A percentile compares a stretch with the other conserved stretches of the same genome.
Conservation (phyloP, 1,140 invertebrate species). For the Pectinophora gossypiella region DNA sequence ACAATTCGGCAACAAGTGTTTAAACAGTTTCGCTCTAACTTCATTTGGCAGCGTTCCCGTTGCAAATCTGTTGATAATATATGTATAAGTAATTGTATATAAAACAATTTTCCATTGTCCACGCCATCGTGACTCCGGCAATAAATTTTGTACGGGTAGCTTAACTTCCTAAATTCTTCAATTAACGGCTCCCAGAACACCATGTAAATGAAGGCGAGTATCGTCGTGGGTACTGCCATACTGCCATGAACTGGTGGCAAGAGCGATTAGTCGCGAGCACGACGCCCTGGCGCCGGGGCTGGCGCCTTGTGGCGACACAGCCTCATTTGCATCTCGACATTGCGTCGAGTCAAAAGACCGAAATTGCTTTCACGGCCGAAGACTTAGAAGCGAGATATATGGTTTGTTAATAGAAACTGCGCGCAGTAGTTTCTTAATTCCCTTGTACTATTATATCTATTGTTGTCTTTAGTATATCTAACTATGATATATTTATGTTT, state of each 20-base stretch:
- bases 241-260: background rate
- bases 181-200: background rate
- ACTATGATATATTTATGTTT: no score
- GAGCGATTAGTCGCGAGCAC: background rate
- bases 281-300: background rate
- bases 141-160: background rate
- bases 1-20: no score
- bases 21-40: no score
- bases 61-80: no score
- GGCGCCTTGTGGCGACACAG: background rate
- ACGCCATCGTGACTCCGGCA: background rate
- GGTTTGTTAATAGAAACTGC: no score
- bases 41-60: no score
- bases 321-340: slow-evolving; percentile 3
- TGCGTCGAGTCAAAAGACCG: background rate
- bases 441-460: no score
- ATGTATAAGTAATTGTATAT: no score
- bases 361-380: background rate
- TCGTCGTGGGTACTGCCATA: background rate
- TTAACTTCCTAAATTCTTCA: background rate
- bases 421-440: no score
- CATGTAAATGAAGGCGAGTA: background rate
- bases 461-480: no score
- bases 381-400: background rate
- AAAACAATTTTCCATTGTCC: no score